Evolutionary conservation across 2,888 invertebrate species (phyloP).

Genomic region (Erannis defoliaria): DNA sequence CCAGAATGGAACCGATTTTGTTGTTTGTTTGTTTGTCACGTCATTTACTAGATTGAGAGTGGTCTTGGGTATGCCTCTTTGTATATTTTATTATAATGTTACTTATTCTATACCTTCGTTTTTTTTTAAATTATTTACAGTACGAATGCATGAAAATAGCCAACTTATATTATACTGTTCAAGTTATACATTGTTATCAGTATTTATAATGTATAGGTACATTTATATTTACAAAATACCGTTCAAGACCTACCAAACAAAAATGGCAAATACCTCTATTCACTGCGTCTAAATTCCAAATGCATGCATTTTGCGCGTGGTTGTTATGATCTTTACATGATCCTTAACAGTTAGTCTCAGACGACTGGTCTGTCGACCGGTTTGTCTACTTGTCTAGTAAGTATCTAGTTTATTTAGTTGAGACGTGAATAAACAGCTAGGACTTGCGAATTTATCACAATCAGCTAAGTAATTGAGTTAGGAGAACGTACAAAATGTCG

Average conservation of each 20-base stretch:
- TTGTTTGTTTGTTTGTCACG: too few species aligned
- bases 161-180: too few species aligned
- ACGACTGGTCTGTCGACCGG: slow-evolving; percentile 11
- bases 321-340: slow-evolving; percentile 9
- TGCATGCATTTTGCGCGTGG: slow-evolving; percentile 4
- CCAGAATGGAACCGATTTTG: too few species aligned
- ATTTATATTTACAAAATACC: too few species aligned
- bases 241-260: too few species aligned
- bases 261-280: background rate
- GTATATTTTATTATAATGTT: too few species aligned
- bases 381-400: slow-evolving; percentile 13
- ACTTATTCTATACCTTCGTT: too few species aligned
- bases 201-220: too few species aligned
- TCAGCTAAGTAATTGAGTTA: slow-evolving; percentile 14
- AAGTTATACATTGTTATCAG: too few species aligned
- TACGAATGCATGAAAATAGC: background rate
- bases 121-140: too few species aligned
- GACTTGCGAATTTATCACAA: slow-evolving; percentile 17
- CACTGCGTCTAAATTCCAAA: slow-evolving; percentile 5
- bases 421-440: slow-evolving; percentile 11
- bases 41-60: too few species aligned
- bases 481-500: background rate
- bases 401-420: slow-evolving; percentile 10
- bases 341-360: slow-evolving; percentile 21
- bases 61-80: too few species aligned